Base-by-base conservation (phyloP, 2,113 vertebrate species). In the Aspiorhynchus laticeps region DNA sequence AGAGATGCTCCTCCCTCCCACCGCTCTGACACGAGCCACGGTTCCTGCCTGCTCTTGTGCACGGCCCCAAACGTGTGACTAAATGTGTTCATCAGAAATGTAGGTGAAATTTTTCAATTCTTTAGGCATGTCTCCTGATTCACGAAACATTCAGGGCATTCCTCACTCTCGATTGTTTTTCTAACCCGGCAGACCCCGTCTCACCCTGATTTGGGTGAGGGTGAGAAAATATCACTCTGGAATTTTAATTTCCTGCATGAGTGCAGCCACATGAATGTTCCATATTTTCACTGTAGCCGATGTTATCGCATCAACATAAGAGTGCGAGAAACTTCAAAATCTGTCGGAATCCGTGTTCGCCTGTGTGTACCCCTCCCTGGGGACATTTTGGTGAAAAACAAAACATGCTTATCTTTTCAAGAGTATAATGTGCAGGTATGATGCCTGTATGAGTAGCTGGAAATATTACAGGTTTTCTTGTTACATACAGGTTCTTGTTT, bases 201-300 rank as follows among this genome's bases (percentile, higher is more conserved):
- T 51, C 51, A 56, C 14, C 48, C 28, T 74, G 65, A 31, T 67
- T 69, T 87, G 59, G 28, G 77, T 76, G 71, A 79, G 33, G 43
- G 41, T 87, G 84, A 51, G 41, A 90, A 88, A 88, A 87, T 79
- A 84, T 80, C 53, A 17, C 73, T 26, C 76, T 81, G 76, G 83
- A 85, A 86, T 86, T 88, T 83, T 84, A 79, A 85, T 88, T 90
- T 90, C 87, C 74, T 88, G 85, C 79, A 85, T 59, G 83, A 90
- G 41, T 78, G 77, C 38, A 79, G 65, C 56, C 71, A 67, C 77
- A 71, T 80, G 73, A 78, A 61, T 38, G 33, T 59, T 53, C 17
- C 46, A 63, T 73, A 73, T 81, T 67, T 46, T 88, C 36, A 26
- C 67, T 31, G 59, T 36, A 56, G 43, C 26, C 43, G 26, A 53